Evolutionary conservation across 2,888 invertebrate species (phyloP).

Genomic region (Caenorhabditis imperialis): DNA sequence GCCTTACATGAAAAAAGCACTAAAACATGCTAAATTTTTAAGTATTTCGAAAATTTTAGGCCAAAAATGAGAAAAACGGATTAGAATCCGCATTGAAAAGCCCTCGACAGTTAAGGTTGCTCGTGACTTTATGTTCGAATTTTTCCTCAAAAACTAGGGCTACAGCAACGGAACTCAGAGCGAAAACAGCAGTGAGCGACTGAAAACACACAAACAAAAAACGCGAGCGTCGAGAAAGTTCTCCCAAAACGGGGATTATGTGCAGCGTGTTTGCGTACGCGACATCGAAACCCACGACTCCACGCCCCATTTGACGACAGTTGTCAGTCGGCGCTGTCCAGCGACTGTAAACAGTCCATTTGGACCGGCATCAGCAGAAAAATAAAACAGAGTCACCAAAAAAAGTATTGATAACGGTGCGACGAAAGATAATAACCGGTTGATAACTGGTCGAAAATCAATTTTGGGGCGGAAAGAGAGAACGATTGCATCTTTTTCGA

Average conservation of each 20-base stretch:
- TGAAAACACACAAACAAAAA: background rate
- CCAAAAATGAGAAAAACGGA: too few relatives aligned
- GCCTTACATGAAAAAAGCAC: too few relatives aligned
- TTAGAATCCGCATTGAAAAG: too few relatives aligned
- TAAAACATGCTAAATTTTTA: too few relatives aligned
- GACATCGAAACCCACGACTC: slow-evolving; percentile 2
- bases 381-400: background rate
- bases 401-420: background rate
- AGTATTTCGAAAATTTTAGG: too few relatives aligned
- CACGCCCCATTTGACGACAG: slow-evolving; percentile 12
- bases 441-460: background rate
- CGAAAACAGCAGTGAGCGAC: too few relatives aligned
- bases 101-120: too few relatives aligned
- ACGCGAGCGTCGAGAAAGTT: slow-evolving; percentile 20
- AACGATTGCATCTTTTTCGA: too few relatives aligned
- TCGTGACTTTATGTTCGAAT: too few relatives aligned
- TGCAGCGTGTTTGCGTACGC: slow-evolving; percentile 1
- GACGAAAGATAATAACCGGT: slow-evolving; percentile 3
- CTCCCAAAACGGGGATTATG: slow-evolving; percentile 6
- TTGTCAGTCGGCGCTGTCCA: background rate
- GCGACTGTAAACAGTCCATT: background rate
- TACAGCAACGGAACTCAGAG: too few relatives aligned
- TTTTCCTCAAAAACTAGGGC: too few relatives aligned
- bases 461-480: too few relatives aligned
- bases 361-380: background rate